These are phyloP conservation scores for Diabrotica undecimpunctata DNA, from an alignment of 1,140 invertebrate species.

Conservation along the genomic window DNA sequence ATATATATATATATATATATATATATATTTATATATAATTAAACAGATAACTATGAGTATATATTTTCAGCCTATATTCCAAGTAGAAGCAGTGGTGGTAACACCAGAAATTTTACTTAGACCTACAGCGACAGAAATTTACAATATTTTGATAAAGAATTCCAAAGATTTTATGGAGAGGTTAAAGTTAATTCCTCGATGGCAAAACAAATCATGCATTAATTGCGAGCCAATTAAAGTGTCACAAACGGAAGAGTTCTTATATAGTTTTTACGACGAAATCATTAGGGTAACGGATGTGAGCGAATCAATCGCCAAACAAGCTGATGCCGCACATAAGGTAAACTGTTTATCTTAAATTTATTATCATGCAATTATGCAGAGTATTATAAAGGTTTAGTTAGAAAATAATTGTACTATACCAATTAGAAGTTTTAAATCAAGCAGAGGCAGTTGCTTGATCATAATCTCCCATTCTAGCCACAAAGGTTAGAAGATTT, in stretches of 20 bases:
- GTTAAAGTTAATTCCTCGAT: conserved; percentile 72
- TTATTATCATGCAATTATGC: no score
- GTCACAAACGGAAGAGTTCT: conserved; percentile 54
- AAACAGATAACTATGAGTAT: no score
- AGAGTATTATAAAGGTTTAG: no score
- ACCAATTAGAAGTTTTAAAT: no score
- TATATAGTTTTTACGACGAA: conserved; percentile 75
- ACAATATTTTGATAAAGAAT: conserved; percentile 65
- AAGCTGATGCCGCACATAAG: conserved; percentile 63
- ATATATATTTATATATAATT: no score
- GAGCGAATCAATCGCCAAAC: conserved; percentile 60
- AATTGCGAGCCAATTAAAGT: conserved; percentile 61
- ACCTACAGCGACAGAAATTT: conserved; percentile 70
- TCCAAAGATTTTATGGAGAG: conserved; percentile 63
- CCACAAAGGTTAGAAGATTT: no score
- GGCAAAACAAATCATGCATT: conserved; percentile 80
- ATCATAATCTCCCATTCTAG: no score
- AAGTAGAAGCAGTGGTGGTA: conserved; percentile 70
- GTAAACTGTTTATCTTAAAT: background rate
- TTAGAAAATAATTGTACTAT: background rate
- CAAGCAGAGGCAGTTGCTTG: background rate
- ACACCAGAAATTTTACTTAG: conserved; percentile 70
- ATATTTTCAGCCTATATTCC: conserved; percentile 54
- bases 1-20: no score
- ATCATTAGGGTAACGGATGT: conserved; percentile 64